Conservation (phyloP, 2,888 invertebrate genomes). For the Pachymerium ferrugineum region DNA sequence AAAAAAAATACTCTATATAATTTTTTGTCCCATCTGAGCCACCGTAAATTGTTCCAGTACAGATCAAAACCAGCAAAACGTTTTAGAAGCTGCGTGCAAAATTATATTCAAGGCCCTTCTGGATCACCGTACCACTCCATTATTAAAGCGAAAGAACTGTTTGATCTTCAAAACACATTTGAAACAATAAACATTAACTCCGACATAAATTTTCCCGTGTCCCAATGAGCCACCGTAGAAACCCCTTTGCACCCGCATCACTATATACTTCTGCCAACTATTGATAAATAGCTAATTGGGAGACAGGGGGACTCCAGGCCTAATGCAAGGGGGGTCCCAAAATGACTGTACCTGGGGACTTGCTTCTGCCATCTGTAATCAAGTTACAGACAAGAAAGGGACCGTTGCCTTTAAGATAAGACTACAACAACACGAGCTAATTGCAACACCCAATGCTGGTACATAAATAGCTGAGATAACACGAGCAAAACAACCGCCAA, state of each 20-base stretch:
- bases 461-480: conserved; percentile 13
- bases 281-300: conserved; percentile 12
- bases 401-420: neutral
- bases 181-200: no score
- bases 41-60: no score
- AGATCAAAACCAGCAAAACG: no score
- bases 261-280: neutral
- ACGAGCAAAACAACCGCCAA: neutral
- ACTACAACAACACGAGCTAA: conserved; percentile 14
- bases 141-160: no score
- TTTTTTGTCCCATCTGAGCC: no score
- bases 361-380: conserved; percentile 8
- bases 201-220: no score
- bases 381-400: conserved; percentile 20
- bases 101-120: no score
- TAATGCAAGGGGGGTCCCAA: conserved; percentile 5
- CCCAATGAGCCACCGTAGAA: no score
- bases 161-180: no score
- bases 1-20: no score
- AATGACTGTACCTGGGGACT: conserved; percentile 32
- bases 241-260: neutral
- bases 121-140: no score
- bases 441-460: neutral
- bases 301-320: conserved; percentile 19
- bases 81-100: no score